phyloP scores from a whole-genome alignment of 2,797 vertebrate species.

The Luscinia luscinia region DNA sequence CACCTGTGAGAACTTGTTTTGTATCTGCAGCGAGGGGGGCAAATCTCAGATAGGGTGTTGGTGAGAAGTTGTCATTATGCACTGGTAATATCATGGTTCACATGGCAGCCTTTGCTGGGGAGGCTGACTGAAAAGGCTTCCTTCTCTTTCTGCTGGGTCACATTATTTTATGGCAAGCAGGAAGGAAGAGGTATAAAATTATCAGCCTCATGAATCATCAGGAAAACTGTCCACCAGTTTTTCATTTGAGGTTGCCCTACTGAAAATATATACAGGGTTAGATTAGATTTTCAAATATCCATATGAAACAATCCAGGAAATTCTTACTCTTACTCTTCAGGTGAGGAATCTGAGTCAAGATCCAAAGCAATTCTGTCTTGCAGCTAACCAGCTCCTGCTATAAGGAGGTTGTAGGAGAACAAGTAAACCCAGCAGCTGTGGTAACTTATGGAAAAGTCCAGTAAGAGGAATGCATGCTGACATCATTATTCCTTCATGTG shows the following conservation, averaged over 20 bases:
- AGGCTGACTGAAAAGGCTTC: background rate
- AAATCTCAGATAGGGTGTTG: background rate
- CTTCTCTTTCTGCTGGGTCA: background rate
- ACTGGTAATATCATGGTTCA: background rate
- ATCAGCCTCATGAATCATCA: background rate
- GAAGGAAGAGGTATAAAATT: background rate
- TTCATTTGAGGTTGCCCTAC: background rate
- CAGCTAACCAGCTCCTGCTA: background rate
- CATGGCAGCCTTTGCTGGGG: background rate
- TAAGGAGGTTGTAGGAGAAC: background rate
- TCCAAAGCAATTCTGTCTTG: background rate
- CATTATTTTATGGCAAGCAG: background rate
- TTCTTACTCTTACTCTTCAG: background rate
- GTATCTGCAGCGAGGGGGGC: background rate
- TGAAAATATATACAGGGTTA: background rate
- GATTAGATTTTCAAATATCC: background rate
- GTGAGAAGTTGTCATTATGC: background rate
- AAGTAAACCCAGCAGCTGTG: background rate
- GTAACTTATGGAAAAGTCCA: background rate
- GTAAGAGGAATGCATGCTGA: background rate
- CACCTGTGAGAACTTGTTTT: background rate
- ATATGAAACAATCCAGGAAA: background rate
- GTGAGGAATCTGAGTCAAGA: background rate
- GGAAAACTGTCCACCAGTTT: background rate
- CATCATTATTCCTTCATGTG: background rate